Conservation (phyloP, 2,888 invertebrate species). For the Lamproptera curius region DNA sequence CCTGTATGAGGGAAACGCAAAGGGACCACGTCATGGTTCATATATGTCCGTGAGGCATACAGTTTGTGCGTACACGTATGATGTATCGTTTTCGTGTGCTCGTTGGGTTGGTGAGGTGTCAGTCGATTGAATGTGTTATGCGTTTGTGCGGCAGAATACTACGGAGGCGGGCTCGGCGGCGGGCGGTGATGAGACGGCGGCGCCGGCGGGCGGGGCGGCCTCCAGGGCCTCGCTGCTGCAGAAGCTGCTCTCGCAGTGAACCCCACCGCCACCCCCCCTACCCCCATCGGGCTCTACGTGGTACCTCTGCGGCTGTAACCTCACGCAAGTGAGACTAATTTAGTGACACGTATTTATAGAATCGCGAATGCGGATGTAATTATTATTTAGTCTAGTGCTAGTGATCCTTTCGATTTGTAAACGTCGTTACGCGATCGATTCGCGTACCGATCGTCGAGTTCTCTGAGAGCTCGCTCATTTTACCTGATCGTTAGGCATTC, state of each 20-base stretch:
- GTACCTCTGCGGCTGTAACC: slow-evolving; percentile 71
- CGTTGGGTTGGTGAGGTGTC: too few relatives aligned
- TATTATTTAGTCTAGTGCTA: slow-evolving; percentile 62
- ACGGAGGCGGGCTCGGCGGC: slow-evolving; percentile 56
- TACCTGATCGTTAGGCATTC: slow-evolving; percentile 48
- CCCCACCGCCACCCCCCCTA: slow-evolving; percentile 23
- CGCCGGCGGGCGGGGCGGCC: slow-evolving; percentile 34
- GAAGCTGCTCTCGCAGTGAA: slow-evolving; percentile 90
- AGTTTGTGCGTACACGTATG: too few relatives aligned
- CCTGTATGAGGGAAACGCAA: neutral
- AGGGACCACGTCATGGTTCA: too few relatives aligned
- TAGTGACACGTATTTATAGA: slow-evolving; percentile 63
- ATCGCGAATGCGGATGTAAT: slow-evolving; percentile 37
- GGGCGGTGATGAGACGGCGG: slow-evolving; percentile 31
- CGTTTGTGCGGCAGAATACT: slow-evolving; percentile 54
- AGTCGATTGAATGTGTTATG: too few relatives aligned
- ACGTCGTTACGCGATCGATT: slow-evolving; percentile 50
- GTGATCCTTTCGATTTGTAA: slow-evolving; percentile 65
- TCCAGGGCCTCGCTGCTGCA: slow-evolving; percentile 89
- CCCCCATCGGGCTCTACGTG: slow-evolving; percentile 58
- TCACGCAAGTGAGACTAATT: slow-evolving; percentile 57
- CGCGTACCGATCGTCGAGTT: slow-evolving; percentile 39
- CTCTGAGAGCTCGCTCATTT: slow-evolving; percentile 44
- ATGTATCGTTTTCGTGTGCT: too few relatives aligned
- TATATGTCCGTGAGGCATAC: too few relatives aligned